These are phyloP conservation scores for Andrena flavipes DNA, from an alignment of 2,888 invertebrate genomes.

Conservation along the genomic window DNA sequence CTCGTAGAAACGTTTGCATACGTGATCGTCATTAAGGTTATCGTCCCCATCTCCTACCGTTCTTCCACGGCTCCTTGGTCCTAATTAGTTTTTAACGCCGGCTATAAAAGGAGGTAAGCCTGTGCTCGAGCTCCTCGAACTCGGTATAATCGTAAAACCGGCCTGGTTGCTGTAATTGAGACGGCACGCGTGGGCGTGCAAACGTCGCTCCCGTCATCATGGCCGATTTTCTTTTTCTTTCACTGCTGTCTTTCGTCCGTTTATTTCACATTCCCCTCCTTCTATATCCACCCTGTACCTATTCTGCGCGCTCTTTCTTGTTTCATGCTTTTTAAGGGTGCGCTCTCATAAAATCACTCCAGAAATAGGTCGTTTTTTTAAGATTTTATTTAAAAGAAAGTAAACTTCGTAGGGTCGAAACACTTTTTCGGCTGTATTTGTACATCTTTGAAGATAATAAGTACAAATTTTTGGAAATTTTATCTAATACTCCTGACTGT, in stretches of 20 bases:
- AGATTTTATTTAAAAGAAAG: no score
- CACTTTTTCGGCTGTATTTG: no score
- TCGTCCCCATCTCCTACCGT: slow-evolving; percentile 65
- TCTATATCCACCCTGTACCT: no score
- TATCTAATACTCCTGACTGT: no score
- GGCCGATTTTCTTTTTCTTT: slow-evolving; percentile 55
- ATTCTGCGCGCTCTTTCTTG: no score
- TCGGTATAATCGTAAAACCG: slow-evolving; percentile 70
- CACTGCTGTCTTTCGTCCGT: slow-evolving; percentile 20
- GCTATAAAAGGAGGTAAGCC: slow-evolving; percentile 66
- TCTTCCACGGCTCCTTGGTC: slow-evolving; percentile 59
- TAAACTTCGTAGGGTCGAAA: no score
- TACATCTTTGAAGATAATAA: no score
- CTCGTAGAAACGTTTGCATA: slow-evolving; percentile 38
- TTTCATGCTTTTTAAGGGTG: no score
- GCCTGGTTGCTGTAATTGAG: slow-evolving; percentile 69
- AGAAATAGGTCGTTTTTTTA: no score
- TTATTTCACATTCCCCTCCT: not conserved
- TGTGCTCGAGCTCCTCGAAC: slow-evolving; percentile 51
- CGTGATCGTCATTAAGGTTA: slow-evolving; percentile 64
- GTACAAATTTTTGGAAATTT: no score
- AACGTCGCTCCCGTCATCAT: slow-evolving; percentile 60
- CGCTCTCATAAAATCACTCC: no score
- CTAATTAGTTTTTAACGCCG: slow-evolving; percentile 73
- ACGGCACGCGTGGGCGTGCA: slow-evolving; percentile 74